Conservation (phyloP, 2,113 vertebrate species). For the Stegostoma tigrinum region DNA sequence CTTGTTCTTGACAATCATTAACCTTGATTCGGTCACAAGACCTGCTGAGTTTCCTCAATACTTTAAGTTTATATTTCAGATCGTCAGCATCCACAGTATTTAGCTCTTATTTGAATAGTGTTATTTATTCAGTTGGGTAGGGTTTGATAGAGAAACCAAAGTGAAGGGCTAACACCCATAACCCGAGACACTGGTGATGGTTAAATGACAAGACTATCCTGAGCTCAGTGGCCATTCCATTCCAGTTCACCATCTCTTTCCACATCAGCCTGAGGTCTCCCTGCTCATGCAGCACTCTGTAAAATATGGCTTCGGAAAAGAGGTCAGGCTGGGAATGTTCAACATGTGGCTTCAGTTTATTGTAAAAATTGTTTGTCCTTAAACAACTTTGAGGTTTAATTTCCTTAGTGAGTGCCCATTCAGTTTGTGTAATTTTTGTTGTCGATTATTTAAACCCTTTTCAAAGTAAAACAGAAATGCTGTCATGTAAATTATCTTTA, state of each 20-base stretch:
- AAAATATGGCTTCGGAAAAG: neutral
- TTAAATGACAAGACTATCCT: neutral
- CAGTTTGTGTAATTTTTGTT: neutral
- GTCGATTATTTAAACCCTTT: neutral
- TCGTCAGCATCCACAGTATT: too few species aligned
- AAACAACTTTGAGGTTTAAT: neutral
- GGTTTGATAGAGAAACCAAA: neutral
- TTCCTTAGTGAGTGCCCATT: neutral
- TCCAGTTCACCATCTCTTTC: neutral
- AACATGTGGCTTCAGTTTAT: conserved; percentile 7
- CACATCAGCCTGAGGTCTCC: neutral
- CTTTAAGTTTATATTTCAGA: neutral
- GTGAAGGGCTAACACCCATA: neutral
- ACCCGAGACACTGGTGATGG: neutral
- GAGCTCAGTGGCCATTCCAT: neutral
- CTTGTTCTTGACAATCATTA: too few species aligned
- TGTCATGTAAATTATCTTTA: neutral
- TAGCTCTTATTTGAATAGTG: too few species aligned
- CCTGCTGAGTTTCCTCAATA: neutral
- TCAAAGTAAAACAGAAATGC: neutral
- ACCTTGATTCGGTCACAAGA: neutral
- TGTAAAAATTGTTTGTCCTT: neutral
- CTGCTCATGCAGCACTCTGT: neutral
- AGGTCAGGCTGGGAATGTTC: neutral
- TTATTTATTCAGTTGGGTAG: neutral